Percentiles rank a stretch among this genome's conserved stretches.
phyloP scores from a whole-genome alignment of 2,113 vertebrate species.

The Pionites leucogaster region DNA sequence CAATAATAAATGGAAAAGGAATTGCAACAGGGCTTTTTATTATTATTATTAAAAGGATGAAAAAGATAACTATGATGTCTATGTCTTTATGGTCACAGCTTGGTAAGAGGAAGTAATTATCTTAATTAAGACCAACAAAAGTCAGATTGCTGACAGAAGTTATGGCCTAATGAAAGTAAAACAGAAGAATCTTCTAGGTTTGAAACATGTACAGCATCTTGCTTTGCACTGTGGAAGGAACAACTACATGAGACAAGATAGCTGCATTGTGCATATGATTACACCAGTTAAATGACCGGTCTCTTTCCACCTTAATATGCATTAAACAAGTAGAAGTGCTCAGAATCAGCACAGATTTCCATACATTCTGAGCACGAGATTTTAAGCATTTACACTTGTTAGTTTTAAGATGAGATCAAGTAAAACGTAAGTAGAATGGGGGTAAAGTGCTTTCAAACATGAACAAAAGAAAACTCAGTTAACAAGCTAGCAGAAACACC shows the following conservation, averaged over 20 bases:
- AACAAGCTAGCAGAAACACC: not conserved
- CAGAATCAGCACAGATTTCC: not conserved
- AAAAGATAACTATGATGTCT: not conserved
- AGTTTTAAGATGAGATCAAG: not conserved
- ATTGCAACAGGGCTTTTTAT: not conserved
- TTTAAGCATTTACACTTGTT: not conserved
- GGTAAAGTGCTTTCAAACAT: not conserved
- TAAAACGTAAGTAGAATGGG: not conserved
- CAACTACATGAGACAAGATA: not conserved
- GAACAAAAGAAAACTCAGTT: not conserved
- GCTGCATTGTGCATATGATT: not conserved
- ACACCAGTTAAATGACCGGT: not conserved
- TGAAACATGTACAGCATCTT: not conserved
- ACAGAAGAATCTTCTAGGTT: not conserved
- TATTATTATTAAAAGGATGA: slow-evolving; percentile 37
- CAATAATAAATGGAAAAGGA: slow-evolving; percentile 24
- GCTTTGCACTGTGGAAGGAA: not conserved
- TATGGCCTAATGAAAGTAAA: not conserved
- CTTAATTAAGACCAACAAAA: not conserved
- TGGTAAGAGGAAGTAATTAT: not conserved
- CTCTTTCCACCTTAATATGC: not conserved
- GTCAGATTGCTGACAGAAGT: not conserved
- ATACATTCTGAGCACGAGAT: not conserved
- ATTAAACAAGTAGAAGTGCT: not conserved
- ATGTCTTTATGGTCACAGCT: slow-evolving; percentile 2